Percentiles rank a stretch among this genome's conserved stretches.
phyloP scores from a whole-genome alignment of 92 coral and sea anemone species.

The Porites divaricata region DNA sequence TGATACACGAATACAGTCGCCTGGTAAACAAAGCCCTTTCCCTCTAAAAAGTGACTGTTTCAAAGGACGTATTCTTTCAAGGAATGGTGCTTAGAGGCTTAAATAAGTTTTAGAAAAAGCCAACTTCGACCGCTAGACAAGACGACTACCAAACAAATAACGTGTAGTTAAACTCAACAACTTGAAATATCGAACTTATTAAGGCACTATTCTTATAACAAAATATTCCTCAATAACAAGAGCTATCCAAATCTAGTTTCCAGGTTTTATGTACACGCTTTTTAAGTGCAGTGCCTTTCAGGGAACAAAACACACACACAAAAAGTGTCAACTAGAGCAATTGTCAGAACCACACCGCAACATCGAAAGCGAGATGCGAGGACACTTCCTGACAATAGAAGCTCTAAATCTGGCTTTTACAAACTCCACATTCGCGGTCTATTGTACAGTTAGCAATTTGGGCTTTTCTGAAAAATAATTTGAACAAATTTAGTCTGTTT shows the following conservation, averaged over 20 bases:
- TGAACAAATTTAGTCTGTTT: neutral
- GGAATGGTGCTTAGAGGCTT: no score
- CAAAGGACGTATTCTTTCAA: no score
- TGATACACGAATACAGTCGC: conserved; percentile 9
- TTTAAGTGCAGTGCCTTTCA: neutral
- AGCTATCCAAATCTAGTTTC: neutral
- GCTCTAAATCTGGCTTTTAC: conserved; percentile 2
- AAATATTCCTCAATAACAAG: neutral
- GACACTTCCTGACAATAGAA: neutral
- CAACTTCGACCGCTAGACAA: no score
- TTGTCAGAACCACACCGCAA: neutral
- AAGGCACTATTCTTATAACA: no score
- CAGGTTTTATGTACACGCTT: neutral
- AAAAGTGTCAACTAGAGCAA: neutral
- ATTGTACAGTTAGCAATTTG: neutral
- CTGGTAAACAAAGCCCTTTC: neutral
- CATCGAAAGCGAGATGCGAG: neutral
- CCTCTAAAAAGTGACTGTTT: no score
- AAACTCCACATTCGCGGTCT: neutral
- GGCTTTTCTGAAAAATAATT: neutral
- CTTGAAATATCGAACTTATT: no score
- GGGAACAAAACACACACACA: neutral
- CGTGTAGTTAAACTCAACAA: no score
- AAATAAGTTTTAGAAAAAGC: no score
- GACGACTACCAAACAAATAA: no score